These are phyloP conservation scores for Scaptomyza tumidula DNA, from an alignment of 2,888 invertebrate genomes.

Conservation along the genomic window DNA sequence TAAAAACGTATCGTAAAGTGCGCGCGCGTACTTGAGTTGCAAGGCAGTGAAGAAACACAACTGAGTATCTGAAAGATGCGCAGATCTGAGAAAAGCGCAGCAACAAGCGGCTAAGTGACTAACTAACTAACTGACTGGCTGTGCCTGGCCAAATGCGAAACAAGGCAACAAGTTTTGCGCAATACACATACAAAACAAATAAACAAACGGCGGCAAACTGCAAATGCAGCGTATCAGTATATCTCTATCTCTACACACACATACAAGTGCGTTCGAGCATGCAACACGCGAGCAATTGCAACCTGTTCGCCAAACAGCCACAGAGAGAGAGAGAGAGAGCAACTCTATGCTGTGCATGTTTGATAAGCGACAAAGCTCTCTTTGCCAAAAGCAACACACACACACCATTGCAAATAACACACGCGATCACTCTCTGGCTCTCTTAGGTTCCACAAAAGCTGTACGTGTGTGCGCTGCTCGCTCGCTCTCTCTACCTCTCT, in stretches of 20 bases:
- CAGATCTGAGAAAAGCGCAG: constrained; percentile 60
- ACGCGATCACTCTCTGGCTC: constrained; percentile 43
- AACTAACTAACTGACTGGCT: constrained; percentile 19
- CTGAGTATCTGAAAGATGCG: constrained; percentile 79
- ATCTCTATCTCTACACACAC: constrained; percentile 28
- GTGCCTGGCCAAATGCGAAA: constrained; percentile 16
- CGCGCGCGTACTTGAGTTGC: constrained; percentile 82
- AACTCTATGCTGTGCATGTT: neutral
- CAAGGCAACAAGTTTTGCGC: constrained; percentile 70
- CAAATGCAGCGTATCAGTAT: constrained; percentile 32
- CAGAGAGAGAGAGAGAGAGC: constrained; percentile 16
- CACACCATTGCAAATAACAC: constrained; percentile 9
- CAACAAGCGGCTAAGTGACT: constrained; percentile 13
- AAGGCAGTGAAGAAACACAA: constrained; percentile 72
- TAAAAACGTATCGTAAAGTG: constrained; percentile 44
- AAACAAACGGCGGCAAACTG: constrained; percentile 68
- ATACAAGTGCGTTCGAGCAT: constrained; percentile 47
- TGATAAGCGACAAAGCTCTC: constrained; percentile 35
- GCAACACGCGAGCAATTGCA: constrained; percentile 65
- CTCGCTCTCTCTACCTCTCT: constrained; percentile 44
- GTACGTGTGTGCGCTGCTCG: constrained; percentile 39
- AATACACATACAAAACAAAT: constrained; percentile 64
- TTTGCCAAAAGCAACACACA: constrained; percentile 30
- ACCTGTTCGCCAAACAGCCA: constrained; percentile 36
- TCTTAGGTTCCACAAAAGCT: constrained; percentile 76